Evolutionary conservation across 2,113 vertebrate species (phyloP).

Genomic region (Oenanthe melanoleuca): DNA sequence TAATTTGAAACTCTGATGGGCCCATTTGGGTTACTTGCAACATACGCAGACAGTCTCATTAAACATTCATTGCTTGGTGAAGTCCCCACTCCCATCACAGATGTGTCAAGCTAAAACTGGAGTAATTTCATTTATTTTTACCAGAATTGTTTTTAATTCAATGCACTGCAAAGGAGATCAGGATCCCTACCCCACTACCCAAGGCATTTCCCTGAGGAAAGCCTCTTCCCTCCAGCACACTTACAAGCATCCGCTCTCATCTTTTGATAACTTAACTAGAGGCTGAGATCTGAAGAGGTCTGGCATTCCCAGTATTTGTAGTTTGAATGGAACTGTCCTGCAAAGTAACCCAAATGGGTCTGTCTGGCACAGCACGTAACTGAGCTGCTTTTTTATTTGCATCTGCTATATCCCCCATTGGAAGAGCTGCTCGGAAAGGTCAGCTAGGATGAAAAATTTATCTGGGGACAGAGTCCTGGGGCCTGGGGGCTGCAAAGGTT

Average conservation of each 20-base stretch:
- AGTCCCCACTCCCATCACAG: background rate
- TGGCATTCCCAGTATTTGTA: accelerated
- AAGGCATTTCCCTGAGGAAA: background rate
- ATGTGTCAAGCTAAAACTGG: background rate
- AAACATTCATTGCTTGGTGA: slow-evolving; percentile 19
- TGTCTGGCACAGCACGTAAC: background rate
- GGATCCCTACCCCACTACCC: background rate
- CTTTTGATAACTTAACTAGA: background rate
- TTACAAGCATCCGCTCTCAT: background rate
- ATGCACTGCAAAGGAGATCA: background rate
- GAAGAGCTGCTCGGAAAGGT: background rate
- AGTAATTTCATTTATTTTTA: slow-evolving; percentile 12
- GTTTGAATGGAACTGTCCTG: background rate
- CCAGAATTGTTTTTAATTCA: background rate
- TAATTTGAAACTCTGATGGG: background rate
- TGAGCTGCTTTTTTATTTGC: background rate
- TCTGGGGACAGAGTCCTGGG: background rate
- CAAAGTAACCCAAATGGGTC: background rate
- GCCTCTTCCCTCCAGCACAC: background rate
- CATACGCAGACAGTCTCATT: background rate
- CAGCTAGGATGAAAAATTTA: background rate
- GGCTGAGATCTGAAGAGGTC: background rate
- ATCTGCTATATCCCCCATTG: background rate
- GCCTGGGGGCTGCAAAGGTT: background rate
- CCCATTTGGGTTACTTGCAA: slow-evolving; percentile 25